Evolutionary conservation across 2,888 invertebrate species (phyloP).

Genomic region (Drosophila affinis): DNA sequence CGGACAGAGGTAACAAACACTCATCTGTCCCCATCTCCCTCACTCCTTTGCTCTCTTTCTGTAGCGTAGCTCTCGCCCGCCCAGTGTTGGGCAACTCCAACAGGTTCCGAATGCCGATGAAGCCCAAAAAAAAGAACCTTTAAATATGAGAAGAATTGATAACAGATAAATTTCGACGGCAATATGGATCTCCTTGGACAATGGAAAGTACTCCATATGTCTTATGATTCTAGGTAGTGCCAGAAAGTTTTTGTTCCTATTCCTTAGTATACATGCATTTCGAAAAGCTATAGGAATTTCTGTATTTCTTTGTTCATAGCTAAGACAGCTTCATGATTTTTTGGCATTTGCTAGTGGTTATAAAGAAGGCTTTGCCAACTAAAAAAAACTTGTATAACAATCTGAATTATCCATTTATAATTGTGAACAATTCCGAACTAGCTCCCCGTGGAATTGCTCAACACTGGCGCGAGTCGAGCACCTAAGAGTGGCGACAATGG

Average conservation of each 20-base stretch:
- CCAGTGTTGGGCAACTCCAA: constrained; percentile 8
- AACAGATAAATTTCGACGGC: neutral
- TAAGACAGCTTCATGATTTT: no score
- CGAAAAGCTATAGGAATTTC: no score
- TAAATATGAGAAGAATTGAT: neutral
- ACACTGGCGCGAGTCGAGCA: neutral
- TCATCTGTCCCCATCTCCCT: neutral
- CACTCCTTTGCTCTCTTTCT: neutral
- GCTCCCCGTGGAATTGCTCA: neutral
- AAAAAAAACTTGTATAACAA: no score
- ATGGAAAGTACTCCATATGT: neutral
- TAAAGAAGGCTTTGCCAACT: no score
- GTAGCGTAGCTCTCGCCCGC: neutral
- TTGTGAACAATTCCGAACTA: neutral
- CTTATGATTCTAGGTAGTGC: neutral
- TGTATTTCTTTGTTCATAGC: no score
- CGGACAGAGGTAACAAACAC: constrained; percentile 15
- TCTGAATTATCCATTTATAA: no score
- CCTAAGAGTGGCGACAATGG: constrained; percentile 42
- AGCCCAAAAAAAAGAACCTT: neutral
- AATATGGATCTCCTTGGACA: neutral
- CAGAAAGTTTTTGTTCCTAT: no score
- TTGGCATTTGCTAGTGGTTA: no score
- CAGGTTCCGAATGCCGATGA: neutral
- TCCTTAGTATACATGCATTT: no score